phyloP scores from a whole-genome alignment of 1,140 invertebrate species.

The Rhopalosiphum padi region DNA sequence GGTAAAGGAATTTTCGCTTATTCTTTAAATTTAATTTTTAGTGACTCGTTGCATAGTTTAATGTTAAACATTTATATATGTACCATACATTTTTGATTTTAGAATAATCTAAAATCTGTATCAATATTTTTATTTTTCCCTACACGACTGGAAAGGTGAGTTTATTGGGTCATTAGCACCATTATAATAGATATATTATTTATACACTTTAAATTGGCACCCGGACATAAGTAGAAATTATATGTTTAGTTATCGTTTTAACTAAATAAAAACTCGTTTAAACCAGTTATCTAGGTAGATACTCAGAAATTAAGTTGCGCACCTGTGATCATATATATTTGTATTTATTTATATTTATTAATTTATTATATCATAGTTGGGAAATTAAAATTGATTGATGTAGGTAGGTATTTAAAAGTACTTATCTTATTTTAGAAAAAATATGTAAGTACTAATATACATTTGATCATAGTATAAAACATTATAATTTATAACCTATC shows the following conservation, averaged over 20 bases:
- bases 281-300: not conserved
- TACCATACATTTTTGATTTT: not conserved
- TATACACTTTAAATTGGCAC: not conserved
- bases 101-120: not conserved
- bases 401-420: not conserved
- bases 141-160: not conserved
- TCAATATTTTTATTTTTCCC: not conserved
- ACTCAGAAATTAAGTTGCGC: not conserved
- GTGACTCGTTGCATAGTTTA: not conserved
- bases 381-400: not conserved
- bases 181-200: not conserved
- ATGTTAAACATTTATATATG: not conserved
- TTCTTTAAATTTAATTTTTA: not conserved
- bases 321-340: not conserved
- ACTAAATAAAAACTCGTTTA: not conserved
- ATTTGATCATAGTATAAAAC: not conserved
- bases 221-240: not conserved
- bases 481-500: not conserved
- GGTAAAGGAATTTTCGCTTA: too few species aligned
- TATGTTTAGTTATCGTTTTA: not conserved
- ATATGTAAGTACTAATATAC: not conserved
- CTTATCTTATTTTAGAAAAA: not conserved
- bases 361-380: not conserved
- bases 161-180: not conserved
- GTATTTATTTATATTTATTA: not conserved